Percentiles rank a stretch among this genome's conserved stretches.
These are phyloP conservation scores for Clarias gariepinus DNA, from an alignment of 2,113 vertebrate species.

Conservation along the genomic window DNA sequence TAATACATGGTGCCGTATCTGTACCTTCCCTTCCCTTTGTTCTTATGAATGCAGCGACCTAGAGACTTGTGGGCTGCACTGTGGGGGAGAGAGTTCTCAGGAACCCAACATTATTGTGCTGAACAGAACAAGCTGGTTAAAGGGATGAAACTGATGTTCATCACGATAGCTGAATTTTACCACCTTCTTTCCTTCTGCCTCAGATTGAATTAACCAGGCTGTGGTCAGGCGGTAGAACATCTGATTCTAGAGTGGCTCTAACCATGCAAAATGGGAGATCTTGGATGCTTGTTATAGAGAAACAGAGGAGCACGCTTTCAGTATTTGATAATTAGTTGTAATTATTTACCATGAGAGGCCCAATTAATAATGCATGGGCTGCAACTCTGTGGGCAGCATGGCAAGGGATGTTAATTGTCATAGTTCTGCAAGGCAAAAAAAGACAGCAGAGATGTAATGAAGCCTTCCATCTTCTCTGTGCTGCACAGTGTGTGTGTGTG, in stretches of 20 bases:
- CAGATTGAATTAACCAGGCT: background rate
- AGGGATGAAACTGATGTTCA: constrained; percentile 2
- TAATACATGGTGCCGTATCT: constrained; percentile 7
- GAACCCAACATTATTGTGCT: constrained; percentile 8
- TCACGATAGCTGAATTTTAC: background rate
- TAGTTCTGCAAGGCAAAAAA: constrained; percentile 18
- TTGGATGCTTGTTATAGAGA: constrained; percentile 47
- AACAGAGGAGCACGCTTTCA: constrained; percentile 28
- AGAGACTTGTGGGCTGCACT: background rate
- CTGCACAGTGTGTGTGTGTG: background rate
- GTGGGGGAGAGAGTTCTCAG: background rate
- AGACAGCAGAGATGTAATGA: constrained; percentile 31
- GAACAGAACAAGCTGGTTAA: background rate
- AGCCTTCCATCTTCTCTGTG: constrained; percentile 22
- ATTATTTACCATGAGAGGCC: constrained; percentile 57
- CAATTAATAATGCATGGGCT: constrained; percentile 58
- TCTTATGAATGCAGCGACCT: constrained; percentile 4
- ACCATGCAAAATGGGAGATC: constrained; percentile 40
- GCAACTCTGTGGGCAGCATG: constrained; percentile 38
- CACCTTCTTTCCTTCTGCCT: background rate
- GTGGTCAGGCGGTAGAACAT: background rate
- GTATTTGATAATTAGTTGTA: constrained; percentile 54
- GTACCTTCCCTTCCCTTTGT: constrained; percentile 22
- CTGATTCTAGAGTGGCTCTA: constrained; percentile 31
- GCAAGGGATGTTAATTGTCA: constrained; percentile 43